A percentile compares a stretch with the other conserved stretches of the same genome.
Evolutionary conservation across 2,113 vertebrate genomes (phyloP).

Genomic region (Okapia johnstoni): DNA sequence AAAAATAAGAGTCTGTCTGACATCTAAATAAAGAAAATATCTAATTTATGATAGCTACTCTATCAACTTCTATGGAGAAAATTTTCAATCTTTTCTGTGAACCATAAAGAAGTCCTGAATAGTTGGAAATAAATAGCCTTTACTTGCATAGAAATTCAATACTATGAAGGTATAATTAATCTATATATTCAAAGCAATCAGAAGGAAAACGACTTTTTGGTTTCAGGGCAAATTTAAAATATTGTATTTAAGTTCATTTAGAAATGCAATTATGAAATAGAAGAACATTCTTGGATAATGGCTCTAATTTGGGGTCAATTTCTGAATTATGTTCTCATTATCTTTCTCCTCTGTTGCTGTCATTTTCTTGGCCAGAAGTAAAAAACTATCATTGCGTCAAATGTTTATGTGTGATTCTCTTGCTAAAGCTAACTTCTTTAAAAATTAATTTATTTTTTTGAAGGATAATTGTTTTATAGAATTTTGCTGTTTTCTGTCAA

Average conservation of each 20-base stretch:
- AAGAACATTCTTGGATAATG: too few species aligned
- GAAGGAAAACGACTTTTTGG: background rate
- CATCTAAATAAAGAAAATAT: background rate
- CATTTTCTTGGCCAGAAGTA: background rate
- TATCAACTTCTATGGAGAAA: background rate
- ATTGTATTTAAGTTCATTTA: background rate
- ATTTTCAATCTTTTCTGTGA: background rate
- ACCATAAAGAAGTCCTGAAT: background rate
- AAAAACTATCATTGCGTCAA: background rate
- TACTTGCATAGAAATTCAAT: background rate
- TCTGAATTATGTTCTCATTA: background rate
- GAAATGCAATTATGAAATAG: background rate
- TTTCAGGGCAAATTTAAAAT: background rate
- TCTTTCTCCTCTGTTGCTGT: background rate
- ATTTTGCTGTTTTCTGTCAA: background rate
- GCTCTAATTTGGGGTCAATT: background rate
- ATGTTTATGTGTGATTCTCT: background rate
- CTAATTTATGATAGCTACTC: background rate
- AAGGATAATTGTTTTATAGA: background rate
- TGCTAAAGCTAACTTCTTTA: background rate
- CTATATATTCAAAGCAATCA: background rate
- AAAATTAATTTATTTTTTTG: background rate
- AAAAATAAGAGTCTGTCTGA: background rate
- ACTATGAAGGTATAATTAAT: background rate
- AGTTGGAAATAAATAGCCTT: background rate